These are phyloP conservation scores for Turritopsis rubra DNA, from an alignment of 30 jellyfish, hydroid and myxozoan species.

Conservation along the genomic window DNA sequence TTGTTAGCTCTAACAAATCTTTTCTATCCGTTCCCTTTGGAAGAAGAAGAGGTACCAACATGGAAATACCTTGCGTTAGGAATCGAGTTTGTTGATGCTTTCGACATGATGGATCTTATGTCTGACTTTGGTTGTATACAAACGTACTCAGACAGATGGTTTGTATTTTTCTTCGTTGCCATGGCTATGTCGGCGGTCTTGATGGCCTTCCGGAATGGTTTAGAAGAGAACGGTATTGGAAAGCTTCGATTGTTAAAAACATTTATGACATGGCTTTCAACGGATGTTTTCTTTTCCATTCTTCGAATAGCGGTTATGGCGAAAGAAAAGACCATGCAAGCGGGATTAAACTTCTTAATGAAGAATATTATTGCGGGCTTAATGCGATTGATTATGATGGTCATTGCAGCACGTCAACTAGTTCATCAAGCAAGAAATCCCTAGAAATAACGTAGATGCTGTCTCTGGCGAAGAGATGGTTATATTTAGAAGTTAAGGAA, in stretches of 20 bases:
- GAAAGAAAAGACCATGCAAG: neutral
- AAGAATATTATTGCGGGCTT: neutral
- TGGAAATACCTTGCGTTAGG: neutral
- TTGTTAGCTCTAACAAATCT: neutral
- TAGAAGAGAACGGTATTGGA: neutral
- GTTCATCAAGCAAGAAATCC: too few species aligned
- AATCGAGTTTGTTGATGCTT: slow-evolving; percentile 5
- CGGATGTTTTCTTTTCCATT: neutral
- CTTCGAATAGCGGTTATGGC: neutral
- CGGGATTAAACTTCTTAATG: neutral
- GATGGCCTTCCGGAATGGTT: neutral
- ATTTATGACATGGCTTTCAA: neutral
- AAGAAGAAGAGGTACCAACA: neutral
- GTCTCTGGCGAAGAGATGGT: too few species aligned
- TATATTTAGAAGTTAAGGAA: too few species aligned
- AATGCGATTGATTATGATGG: neutral
- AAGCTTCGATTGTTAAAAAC: neutral
- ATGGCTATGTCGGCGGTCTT: neutral
- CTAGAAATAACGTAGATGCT: too few species aligned
- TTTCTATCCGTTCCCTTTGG: neutral
- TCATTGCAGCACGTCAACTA: neutral
- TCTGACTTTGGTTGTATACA: neutral
- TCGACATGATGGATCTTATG: slow-evolving; percentile 4
- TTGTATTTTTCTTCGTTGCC: neutral
- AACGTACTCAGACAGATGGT: neutral